Percentiles rank a stretch among this genome's conserved stretches.
Evolutionary conservation across 2,113 vertebrate species (phyloP).

Genomic region (Calonectris borealis): DNA sequence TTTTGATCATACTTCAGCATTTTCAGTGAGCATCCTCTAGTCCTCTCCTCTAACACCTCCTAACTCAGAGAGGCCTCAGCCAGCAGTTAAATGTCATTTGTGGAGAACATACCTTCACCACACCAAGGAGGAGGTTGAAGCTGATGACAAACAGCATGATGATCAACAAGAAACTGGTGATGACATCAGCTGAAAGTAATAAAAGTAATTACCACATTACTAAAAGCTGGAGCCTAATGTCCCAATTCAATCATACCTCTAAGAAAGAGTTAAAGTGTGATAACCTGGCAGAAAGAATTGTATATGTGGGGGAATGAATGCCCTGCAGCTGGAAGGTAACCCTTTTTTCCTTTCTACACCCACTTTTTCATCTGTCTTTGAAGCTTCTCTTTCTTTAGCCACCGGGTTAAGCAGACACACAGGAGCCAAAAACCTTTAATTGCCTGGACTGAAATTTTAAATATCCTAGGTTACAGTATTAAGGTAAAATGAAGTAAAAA

Average conservation of each 20-base stretch:
- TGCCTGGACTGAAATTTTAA: background rate
- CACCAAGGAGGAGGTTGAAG: constrained; percentile 70
- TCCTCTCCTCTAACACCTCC: background rate
- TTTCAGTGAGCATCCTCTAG: background rate
- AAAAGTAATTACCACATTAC: background rate
- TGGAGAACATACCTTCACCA: constrained; percentile 71
- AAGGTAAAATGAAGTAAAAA: background rate
- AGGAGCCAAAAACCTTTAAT: background rate
- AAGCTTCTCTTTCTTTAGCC: background rate
- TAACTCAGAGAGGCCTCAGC: background rate
- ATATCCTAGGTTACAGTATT: background rate
- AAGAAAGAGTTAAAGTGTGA: background rate
- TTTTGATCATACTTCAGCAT: background rate
- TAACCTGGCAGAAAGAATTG: background rate
- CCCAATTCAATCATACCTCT: background rate
- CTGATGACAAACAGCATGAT: constrained; percentile 74
- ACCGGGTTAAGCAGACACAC: fast-evolving
- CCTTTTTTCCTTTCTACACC: background rate
- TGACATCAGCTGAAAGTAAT: constrained; percentile 63
- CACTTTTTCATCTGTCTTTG: background rate
- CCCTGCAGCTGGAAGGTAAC: background rate
- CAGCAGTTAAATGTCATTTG: background rate
- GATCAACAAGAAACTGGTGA: constrained; percentile 78
- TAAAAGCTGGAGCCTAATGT: background rate
- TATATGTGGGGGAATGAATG: no score